Evolutionary conservation across 2,797 vertebrate species (phyloP).

Genomic region (Epinephelus awoara): DNA sequence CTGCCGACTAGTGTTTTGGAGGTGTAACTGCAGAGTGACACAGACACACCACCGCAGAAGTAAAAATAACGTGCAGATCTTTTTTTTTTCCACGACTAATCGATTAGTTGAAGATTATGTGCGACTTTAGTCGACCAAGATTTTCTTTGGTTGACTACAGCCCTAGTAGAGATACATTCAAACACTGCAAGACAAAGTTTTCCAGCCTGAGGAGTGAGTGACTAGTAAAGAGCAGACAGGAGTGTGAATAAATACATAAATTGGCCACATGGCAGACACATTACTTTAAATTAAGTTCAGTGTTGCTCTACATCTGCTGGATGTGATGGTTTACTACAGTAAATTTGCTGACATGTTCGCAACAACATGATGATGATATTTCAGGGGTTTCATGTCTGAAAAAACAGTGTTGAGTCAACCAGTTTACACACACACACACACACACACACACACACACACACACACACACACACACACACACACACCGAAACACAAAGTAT

Average conservation of each 20-base stretch:
- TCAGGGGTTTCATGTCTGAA: neutral
- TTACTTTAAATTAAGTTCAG: neutral
- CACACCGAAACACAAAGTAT: conserved; percentile 9
- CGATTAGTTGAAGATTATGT: too few relatives aligned
- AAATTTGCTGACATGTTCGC: neutral
- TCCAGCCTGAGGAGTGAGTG: neutral
- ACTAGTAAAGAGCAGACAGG: neutral
- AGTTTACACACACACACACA: too few relatives aligned
- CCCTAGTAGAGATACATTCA: too few relatives aligned
- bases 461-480: conserved; percentile 23
- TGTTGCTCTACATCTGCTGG: neutral
- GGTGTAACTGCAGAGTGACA: too few relatives aligned
- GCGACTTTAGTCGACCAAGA: too few relatives aligned
- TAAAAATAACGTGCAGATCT: too few relatives aligned
- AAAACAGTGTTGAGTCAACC: neutral
- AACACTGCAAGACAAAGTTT: too few relatives aligned
- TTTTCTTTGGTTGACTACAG: too few relatives aligned
- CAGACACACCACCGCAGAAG: too few relatives aligned
- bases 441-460: conserved; percentile 24
- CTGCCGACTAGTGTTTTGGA: too few relatives aligned
- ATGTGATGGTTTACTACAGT: neutral
- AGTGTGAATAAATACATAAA: neutral
- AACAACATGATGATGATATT: neutral
- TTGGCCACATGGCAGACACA: neutral
- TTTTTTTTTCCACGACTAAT: too few relatives aligned